Percentiles rank a stretch among this genome's conserved stretches.
Conservation (phyloP, 2,888 invertebrate species). For the Drosophila conformis region DNA sequence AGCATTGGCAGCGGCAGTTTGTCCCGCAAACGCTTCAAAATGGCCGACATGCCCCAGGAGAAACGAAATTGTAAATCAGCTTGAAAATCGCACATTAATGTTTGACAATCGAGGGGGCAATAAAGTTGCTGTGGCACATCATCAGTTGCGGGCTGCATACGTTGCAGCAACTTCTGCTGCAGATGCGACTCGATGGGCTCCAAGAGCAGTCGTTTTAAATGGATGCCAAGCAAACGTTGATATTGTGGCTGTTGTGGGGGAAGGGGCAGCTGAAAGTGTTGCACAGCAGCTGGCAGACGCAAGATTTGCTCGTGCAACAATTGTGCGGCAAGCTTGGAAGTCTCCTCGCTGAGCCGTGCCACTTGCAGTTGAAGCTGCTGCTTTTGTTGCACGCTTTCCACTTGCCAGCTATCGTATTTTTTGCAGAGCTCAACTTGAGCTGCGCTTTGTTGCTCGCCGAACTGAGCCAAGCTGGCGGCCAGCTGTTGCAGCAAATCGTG, state of each 20-base stretch:
- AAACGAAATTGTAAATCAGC: constrained; percentile 98
- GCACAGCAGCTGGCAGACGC: constrained; percentile 94
- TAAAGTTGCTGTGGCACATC: constrained; percentile 96
- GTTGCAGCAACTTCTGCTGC: constrained; percentile 90
- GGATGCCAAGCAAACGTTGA: constrained; percentile 95
- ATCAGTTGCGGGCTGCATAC: constrained; percentile 90
- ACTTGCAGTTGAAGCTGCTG: constrained; percentile 96
- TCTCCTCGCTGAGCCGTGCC: constrained; percentile 96
- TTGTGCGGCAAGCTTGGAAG: constrained; percentile 94
- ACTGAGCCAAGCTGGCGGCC: constrained; percentile 86
- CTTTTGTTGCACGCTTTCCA: constrained; percentile 92
- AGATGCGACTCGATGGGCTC: constrained; percentile 92
- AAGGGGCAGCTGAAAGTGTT: constrained; percentile 95
- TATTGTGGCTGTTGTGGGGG: constrained; percentile 94
- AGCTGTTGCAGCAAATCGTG: constrained; percentile 89
- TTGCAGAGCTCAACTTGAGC: constrained; percentile 90
- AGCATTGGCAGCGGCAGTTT: constrained; percentile 83
- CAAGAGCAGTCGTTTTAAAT: constrained; percentile 95
- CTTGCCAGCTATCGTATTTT: constrained; percentile 92
- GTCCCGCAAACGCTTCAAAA: constrained; percentile 93
- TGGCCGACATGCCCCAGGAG: constrained; percentile 95
- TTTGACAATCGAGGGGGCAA: constrained; percentile 96
- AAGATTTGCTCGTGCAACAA: constrained; percentile 99
- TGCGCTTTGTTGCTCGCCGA: constrained; percentile 87
- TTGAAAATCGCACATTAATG: constrained; percentile 97